phyloP scores from a whole-genome alignment of 2,888 invertebrate species.

The Hyles lineata region DNA sequence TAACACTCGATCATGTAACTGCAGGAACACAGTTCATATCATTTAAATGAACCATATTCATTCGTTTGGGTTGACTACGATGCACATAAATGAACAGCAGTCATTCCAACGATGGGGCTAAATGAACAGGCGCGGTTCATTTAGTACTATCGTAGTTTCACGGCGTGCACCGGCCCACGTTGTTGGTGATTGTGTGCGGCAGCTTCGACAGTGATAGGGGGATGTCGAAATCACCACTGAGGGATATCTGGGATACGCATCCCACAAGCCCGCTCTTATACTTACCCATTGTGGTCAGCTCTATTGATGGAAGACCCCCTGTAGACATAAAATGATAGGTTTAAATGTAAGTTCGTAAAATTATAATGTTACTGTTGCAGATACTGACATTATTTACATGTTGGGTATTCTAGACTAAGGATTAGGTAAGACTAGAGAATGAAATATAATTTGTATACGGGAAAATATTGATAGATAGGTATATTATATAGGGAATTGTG shows the following conservation, averaged over 20 bases:
- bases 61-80: background rate
- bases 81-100: background rate
- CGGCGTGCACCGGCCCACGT: conserved; percentile 78
- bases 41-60: background rate
- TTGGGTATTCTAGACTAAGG: too few relatives aligned
- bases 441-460: too few relatives aligned
- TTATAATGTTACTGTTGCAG: background rate
- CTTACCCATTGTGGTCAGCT: conserved; percentile 88
- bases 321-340: conserved; percentile 50
- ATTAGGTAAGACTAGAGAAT: too few relatives aligned
- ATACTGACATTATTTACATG: too few relatives aligned
- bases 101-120: conserved; percentile 36
- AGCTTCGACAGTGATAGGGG: conserved; percentile 88
- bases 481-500: background rate
- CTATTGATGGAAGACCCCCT: conserved; percentile 93
- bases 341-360: background rate
- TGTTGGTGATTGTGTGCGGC: conserved; percentile 85
- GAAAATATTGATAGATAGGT: too few relatives aligned
- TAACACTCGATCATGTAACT: background rate
- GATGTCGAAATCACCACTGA: conserved; percentile 92
- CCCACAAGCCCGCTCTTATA: conserved; percentile 91
- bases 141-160: conserved; percentile 58
- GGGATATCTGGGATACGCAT: conserved; percentile 92
- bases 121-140: conserved; percentile 41
- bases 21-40: background rate